These are phyloP conservation scores for Tolmerus cingulatus DNA, from an alignment of 2,888 invertebrate species.

Conservation along the genomic window DNA sequence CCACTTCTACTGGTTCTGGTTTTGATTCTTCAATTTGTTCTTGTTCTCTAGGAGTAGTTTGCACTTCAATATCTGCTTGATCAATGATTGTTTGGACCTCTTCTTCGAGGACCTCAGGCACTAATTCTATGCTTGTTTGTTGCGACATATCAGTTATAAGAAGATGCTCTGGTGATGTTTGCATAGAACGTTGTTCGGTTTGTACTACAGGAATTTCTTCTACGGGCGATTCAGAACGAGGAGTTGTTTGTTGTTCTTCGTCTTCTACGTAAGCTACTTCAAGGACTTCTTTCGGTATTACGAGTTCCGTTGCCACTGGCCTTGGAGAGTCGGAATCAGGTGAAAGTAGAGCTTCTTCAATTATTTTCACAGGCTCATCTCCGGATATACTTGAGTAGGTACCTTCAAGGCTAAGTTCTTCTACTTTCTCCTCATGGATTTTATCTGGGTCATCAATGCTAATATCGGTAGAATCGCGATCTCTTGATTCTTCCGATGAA, in stretches of 20 bases:
- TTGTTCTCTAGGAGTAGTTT: constrained; percentile 55
- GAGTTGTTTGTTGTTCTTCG: constrained; percentile 70
- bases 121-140: constrained; percentile 57
- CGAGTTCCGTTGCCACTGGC: constrained; percentile 67
- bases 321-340: constrained; percentile 68
- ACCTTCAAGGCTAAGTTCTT: constrained; percentile 60
- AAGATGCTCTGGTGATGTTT: constrained; percentile 62
- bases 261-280: constrained; percentile 60
- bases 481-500: constrained; percentile 64
- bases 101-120: constrained; percentile 55
- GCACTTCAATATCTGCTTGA: constrained; percentile 60
- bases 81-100: constrained; percentile 60
- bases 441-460: constrained; percentile 55
- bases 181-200: constrained; percentile 65
- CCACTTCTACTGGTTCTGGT: constrained; percentile 58
- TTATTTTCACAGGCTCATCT: constrained; percentile 70
- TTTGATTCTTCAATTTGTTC: constrained; percentile 47
- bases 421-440: constrained; percentile 57
- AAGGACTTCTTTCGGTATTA: constrained; percentile 61
- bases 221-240: constrained; percentile 54
- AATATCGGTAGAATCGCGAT: constrained; percentile 55
- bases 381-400: constrained; percentile 65
- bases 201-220: constrained; percentile 57
- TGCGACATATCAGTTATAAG: constrained; percentile 55
- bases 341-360: constrained; percentile 71